phyloP scores from a whole-genome alignment of 2,113 vertebrate genomes.

The Bagarius yarrelli region DNA sequence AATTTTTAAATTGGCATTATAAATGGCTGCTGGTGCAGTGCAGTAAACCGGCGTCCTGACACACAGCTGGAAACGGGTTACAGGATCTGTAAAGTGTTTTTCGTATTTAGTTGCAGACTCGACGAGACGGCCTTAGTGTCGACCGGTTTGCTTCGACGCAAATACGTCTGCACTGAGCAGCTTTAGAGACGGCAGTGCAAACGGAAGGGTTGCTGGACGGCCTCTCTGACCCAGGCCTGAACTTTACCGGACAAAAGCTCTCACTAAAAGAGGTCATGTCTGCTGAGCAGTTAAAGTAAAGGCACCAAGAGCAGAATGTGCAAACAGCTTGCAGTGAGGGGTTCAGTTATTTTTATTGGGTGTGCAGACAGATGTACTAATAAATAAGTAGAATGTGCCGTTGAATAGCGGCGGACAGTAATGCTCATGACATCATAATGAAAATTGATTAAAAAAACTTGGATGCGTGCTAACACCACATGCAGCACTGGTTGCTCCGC shows the following conservation, averaged over 20 bases:
- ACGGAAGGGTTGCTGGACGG: neutral
- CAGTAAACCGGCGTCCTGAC: neutral
- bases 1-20: conserved; percentile 10
- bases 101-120: conserved; percentile 9
- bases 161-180: conserved; percentile 14
- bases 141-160: conserved; percentile 24
- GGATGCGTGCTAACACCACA: neutral
- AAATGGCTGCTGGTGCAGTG: conserved; percentile 32
- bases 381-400: no score
- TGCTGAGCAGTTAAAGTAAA: conserved; percentile 2
- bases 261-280: conserved; percentile 5
- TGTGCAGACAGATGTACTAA: neutral
- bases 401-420: no score
- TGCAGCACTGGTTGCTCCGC: neutral
- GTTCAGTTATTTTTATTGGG: neutral
- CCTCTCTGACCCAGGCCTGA: conserved; percentile 39
- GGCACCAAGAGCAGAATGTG: neutral
- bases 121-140: neutral
- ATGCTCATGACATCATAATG: neutral
- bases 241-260: conserved; percentile 39
- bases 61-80: neutral
- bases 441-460: neutral
- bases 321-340: neutral
- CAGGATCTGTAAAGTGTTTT: conserved; percentile 2
- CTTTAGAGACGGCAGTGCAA: neutral